Base-by-base conservation (phyloP, 1,140 invertebrate species). In the Choristoneura fumiferana region DNA sequence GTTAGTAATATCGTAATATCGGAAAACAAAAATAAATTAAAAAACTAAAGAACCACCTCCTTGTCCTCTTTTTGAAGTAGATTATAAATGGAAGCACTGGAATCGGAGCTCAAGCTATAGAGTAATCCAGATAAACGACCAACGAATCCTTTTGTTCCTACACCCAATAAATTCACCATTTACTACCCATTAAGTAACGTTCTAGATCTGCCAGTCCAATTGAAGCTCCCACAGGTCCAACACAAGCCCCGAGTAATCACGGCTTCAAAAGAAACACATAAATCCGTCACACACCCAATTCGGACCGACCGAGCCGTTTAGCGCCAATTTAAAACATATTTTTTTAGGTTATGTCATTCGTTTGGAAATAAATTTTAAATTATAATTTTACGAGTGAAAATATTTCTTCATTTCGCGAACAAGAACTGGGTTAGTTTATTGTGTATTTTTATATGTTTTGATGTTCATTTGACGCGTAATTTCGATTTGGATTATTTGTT, bases 281-380 rank as follows among this genome's bases (percentile, higher is more conserved):
- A 49, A 49, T 33, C 12, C 22, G 22, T 29, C 10, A 17, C 18
- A 13, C 43, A n/a, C 18, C 18, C 43, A n/a, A 49, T 29, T 13
- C 43, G 43, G 40, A 45, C 40, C 40, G n/a, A 9, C 14, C n/a
- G 15, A 45, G 40, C 18, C 15, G 17, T 22, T 49, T 49, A 18
- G 43, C 43, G 43, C 22, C n/a, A 49, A 49, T 49, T 29, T 29
- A 49, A 49, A 49, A 8, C n/a, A 13, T 4, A 45, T 22, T 45
- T 45, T 29, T 45, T 49, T 49, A 49, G 43, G 43, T 49, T 49
- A 49, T 22, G 43, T 49, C 22, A 49, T 15, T 18, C 43, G 29
- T 49, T 22, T 49, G 22, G 22, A 29, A 29, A 29, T 3, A 37
- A 37, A 4, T 10, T 37, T 49, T 15, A 12, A 49, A 49, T 43